Base-by-base conservation (phyloP, 2,797 vertebrate species). In the Heterohyrax brucei region DNA sequence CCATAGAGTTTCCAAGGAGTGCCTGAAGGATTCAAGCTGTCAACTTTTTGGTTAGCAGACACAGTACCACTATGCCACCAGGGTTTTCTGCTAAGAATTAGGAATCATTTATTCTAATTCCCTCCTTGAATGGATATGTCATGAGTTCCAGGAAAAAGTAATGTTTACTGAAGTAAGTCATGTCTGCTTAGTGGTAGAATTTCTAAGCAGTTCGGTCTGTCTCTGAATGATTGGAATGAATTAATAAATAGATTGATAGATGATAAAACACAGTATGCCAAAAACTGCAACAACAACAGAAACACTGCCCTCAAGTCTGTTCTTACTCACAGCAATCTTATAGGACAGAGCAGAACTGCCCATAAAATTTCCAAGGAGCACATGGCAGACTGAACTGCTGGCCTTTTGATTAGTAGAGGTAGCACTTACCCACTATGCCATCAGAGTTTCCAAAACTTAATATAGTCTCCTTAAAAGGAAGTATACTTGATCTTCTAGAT, bases 21-120 rank as follows among this genome's bases (percentile, higher is more conserved):
- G 39, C 39, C 39, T 39, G 39, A 39, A 39, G 39, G 39, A 39
- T 39, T 39, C 39, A 39, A 39, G 3, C 39, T 39, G 39, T 39
- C 39, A 39, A 39, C 39, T 39, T 39, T 39, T 39, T 39, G 39
- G 39, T 39, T 39, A 39, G 39, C 39, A 39, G 39, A 39, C 39
- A 39, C 39, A 39, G 39, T 39, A 3, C 39, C 39, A 39, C 39
- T 39, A 39, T 39, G 39, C 39, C 39, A 39, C 39, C 39, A 39
- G 39, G 39, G 39, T 39, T 39, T 39, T 39, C 39, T 39, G 39
- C 39, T 66, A 48, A 76, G 12, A 68, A 30, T 78, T 46, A 72
- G 39, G 14, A 76, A 6, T 79, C 68, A 78, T 95, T 88, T 77
- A 30, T 48, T 88, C 19, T 28, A 76, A 89, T 64, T 87, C 26